These are phyloP conservation scores for Eueides isabella DNA, from an alignment of 1,140 invertebrate species.

Conservation along the genomic window DNA sequence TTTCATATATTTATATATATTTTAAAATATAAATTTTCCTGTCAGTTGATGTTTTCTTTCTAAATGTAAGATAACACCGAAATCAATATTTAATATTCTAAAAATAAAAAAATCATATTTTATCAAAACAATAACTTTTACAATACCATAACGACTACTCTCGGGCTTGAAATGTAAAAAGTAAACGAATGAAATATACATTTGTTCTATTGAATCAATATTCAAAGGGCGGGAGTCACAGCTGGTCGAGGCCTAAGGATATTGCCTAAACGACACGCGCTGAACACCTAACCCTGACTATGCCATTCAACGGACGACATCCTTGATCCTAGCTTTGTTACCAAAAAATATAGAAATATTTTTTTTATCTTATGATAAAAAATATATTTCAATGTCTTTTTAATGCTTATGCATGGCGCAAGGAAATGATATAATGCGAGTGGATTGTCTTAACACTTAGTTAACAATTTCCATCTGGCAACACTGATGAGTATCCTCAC, in stretches of 20 bases:
- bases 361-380: too few relatives aligned
- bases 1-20: too few relatives aligned
- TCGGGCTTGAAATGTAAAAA: neutral
- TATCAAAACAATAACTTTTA: neutral
- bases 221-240: slow-evolving; percentile 10
- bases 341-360: neutral
- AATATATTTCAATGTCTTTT: too few relatives aligned
- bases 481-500: too few relatives aligned
- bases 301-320: neutral
- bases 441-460: too few relatives aligned
- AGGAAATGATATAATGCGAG: too few relatives aligned
- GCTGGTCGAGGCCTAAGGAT: slow-evolving; percentile 4
- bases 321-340: neutral
- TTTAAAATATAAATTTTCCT: too few relatives aligned
- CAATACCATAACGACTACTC: neutral
- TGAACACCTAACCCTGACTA: neutral
- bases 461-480: too few relatives aligned
- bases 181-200: slow-evolving; percentile 7
- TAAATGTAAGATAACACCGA: too few relatives aligned
- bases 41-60: too few relatives aligned
- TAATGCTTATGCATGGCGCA: too few relatives aligned
- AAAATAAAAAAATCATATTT: neutral
- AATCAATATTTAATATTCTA: neutral
- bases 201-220: slow-evolving; percentile 12
- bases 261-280: neutral